These are phyloP conservation scores for Parnassius mnemosyne DNA, from an alignment of 2,888 invertebrate species.

Conservation along the genomic window DNA sequence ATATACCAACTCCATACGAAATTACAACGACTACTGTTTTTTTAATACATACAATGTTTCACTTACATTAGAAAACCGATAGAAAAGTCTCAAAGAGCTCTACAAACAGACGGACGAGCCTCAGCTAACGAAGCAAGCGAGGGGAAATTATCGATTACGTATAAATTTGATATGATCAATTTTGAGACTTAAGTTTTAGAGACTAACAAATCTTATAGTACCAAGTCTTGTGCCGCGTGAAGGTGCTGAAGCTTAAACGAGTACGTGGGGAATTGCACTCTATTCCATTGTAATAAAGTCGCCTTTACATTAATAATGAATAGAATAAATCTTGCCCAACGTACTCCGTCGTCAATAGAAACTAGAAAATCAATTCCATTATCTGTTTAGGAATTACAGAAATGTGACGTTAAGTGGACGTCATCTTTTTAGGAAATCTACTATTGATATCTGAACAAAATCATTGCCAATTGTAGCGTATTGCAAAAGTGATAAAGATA, in stretches of 20 bases:
- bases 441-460: background rate
- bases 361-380: slow-evolving; percentile 35
- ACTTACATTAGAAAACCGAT: slow-evolving; percentile 51
- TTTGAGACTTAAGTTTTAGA: slow-evolving; percentile 41
- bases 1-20: slow-evolving; percentile 63
- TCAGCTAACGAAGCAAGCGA: slow-evolving; percentile 65
- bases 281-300: slow-evolving; percentile 9
- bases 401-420: slow-evolving; percentile 8
- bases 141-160: slow-evolving; percentile 62
- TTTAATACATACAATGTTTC: slow-evolving; percentile 65
- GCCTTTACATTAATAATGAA: background rate
- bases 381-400: slow-evolving; percentile 1
- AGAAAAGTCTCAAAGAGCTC: slow-evolving; percentile 51
- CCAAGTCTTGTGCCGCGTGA: slow-evolving; percentile 53
- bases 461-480: slow-evolving; percentile 1
- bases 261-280: slow-evolving; percentile 27
- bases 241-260: slow-evolving; percentile 31
- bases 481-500: background rate
- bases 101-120: slow-evolving; percentile 44
- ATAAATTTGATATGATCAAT: slow-evolving; percentile 79
- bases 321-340: background rate
- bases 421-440: background rate
- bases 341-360: slow-evolving; percentile 6
- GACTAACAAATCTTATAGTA: slow-evolving; percentile 54
- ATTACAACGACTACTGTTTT: slow-evolving; percentile 67